phyloP scores from a whole-genome alignment of 1,140 invertebrate genomes.

The Drosophila equinoxialis region DNA sequence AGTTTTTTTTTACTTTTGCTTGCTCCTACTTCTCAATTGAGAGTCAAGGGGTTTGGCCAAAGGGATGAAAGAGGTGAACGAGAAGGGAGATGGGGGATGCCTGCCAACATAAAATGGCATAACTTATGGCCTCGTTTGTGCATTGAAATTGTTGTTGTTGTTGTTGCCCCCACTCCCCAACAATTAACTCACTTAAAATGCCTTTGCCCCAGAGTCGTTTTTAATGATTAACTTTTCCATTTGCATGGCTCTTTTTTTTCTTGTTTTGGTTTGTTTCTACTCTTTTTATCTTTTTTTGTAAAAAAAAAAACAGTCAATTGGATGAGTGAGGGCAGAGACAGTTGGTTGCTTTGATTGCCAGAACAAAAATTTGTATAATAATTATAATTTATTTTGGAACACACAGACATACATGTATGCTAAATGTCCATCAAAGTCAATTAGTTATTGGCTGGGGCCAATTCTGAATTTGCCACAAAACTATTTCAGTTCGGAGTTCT shows the following conservation, averaged over 20 bases:
- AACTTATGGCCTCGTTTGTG: constrained; percentile 72
- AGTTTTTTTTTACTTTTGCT: constrained; percentile 32
- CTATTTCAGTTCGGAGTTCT: constrained; percentile 61
- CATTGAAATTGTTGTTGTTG: constrained; percentile 27
- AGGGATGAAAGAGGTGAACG: not conserved
- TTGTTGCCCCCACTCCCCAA: constrained; percentile 33
- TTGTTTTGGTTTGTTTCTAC: not conserved
- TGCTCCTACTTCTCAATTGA: constrained; percentile 35
- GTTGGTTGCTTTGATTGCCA: constrained; percentile 58
- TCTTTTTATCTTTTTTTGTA: constrained; percentile 15
- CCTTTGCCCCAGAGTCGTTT: constrained; percentile 59
- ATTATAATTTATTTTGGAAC: constrained; percentile 23
- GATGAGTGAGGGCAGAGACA: constrained; percentile 2
- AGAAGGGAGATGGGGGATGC: not conserved
- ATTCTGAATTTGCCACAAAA: constrained; percentile 21
- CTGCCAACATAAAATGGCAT: constrained; percentile 68
- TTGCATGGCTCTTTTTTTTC: constrained; percentile 21
- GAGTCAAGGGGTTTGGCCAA: not conserved
- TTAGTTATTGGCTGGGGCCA: constrained; percentile 35
- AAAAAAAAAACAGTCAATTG: constrained; percentile 43
- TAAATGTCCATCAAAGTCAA: constrained; percentile 60
- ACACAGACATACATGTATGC: constrained; percentile 29
- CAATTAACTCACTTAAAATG: constrained; percentile 76
- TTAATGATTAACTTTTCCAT: constrained; percentile 60
- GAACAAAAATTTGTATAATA: constrained; percentile 51